Conservation (phyloP, 2,888 invertebrate species). For the Dendrolimus pini region DNA sequence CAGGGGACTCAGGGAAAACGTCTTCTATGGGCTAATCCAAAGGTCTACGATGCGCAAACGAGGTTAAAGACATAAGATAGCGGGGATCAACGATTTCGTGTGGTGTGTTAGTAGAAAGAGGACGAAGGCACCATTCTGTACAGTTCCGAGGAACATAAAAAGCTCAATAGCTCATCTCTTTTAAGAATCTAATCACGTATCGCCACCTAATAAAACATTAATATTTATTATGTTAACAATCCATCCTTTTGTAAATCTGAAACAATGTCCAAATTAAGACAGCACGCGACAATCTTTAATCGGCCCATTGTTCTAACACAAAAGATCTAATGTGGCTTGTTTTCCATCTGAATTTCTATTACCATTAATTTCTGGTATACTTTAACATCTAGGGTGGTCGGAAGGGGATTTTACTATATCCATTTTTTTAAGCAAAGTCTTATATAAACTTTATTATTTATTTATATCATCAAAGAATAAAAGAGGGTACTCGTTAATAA, state of each 20-base stretch:
- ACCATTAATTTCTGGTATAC: slow-evolving; percentile 3
- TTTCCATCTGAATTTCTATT: slow-evolving; percentile 18
- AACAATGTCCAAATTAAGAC: slow-evolving; percentile 1
- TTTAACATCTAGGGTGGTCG: neutral
- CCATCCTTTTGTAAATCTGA: slow-evolving; percentile 8
- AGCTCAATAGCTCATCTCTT: too few species aligned
- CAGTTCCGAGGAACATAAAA: too few species aligned
- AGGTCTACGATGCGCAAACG: too few species aligned
- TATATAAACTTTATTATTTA: neutral
- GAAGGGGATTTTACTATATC: neutral
- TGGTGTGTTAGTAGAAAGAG: too few species aligned
- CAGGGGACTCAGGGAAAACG: too few species aligned
- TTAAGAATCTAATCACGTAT: neutral
- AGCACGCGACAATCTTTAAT: slow-evolving; percentile 12
- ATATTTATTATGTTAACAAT: neutral
- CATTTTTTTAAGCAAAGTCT: too few species aligned
- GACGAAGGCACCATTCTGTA: too few species aligned
- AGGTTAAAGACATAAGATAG: too few species aligned
- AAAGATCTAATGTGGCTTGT: slow-evolving; percentile 15
- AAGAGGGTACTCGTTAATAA: too few species aligned
- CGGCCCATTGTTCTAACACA: slow-evolving; percentile 21
- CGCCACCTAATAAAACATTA: neutral
- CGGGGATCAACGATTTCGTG: too few species aligned
- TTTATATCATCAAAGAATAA: neutral
- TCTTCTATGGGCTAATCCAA: too few species aligned